Base-by-base conservation (phyloP, 2,113 vertebrate species). In the Urocynchramus pylzowi region DNA sequence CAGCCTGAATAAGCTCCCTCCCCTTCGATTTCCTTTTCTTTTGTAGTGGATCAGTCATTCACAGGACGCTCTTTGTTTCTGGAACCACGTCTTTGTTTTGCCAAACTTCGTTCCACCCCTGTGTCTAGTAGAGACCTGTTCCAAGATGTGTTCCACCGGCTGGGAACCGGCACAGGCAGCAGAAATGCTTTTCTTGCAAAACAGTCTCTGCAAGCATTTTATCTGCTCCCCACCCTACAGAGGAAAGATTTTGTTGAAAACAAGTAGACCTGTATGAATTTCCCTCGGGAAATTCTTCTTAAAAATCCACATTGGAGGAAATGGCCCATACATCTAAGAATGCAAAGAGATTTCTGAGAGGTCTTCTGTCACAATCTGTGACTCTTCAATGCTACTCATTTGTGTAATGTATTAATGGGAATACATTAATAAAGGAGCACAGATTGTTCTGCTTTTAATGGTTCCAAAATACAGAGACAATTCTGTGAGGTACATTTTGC, bases 21-120 rank as follows among this genome's bases (percentile, higher is more conserved):
- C 37, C 52, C 12, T 93, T 61, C 70, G 30, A 84, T 71, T 93
- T 95, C 85, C 49, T 92, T 92, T 73, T 76, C 31, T 93, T 87
- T 60, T 69, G 63, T 57, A 45, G 60, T 24, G 54, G 83, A 84
- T 87, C 82, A 76, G 44, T 83, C 77, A 88, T 78, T 97, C 80
- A 84, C 69, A 84, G 44, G 56, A 84, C 0, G 1, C 52, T 89
- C 93, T 89, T 80, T 82, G 78, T 59, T 89, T 93, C 89, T 94
- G 94, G 89, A 93, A 84, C 42, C 27, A 89, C 21, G 37, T 84
- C 50, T 79, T 84, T 90, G 83, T 93, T 97, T 98, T 95, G 88
- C 50, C 93, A 60, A 91, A 37, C 26, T 30, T 28, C 5, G 19
- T 82, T 88, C 93, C 82, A 91, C 47, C 81, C 91, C 19, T 64